phyloP scores from a whole-genome alignment of 1,140 invertebrate species.

The Probaryconus sp. region DNA sequence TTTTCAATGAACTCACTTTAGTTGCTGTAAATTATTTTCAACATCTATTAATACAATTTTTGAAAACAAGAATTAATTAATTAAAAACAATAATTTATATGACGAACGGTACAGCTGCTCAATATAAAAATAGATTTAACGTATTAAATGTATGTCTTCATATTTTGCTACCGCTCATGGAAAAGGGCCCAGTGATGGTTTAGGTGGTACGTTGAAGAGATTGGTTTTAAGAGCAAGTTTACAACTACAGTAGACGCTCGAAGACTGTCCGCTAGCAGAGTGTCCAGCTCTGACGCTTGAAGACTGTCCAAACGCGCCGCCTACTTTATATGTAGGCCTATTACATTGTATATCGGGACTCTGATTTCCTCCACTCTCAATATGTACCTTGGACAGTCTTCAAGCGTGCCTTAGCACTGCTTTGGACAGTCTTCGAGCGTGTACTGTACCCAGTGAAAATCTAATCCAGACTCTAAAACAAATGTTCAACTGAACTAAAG shows the following conservation, averaged over 20 bases:
- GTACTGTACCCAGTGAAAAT: not conserved
- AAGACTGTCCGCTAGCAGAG: too few relatives aligned
- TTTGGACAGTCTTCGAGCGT: too few relatives aligned
- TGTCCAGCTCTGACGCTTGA: too few relatives aligned
- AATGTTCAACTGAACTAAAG: too few relatives aligned
- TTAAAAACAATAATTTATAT: slow-evolving; percentile 61
- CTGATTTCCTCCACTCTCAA: too few relatives aligned
- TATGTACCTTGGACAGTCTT: too few relatives aligned
- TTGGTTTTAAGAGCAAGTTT: slow-evolving; percentile 39
- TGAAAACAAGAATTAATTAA: slow-evolving; percentile 5
- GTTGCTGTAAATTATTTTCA: slow-evolving; percentile 32
- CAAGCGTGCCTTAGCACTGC: too few relatives aligned
- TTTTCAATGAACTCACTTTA: slow-evolving; percentile 23
- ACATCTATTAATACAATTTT: slow-evolving; percentile 6
- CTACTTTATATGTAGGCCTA: too few relatives aligned
- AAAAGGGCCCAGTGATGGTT: slow-evolving; percentile 66
- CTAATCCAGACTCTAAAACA: too few relatives aligned
- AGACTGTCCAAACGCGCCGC: too few relatives aligned
- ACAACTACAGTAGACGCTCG: too few relatives aligned
- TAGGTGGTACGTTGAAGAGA: slow-evolving; percentile 62
- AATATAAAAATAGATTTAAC: slow-evolving; percentile 70
- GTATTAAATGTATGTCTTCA: slow-evolving; percentile 65
- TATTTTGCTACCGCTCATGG: slow-evolving; percentile 66
- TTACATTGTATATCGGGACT: too few relatives aligned
- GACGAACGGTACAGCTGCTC: slow-evolving; percentile 62